Base-by-base conservation (phyloP, 1,140 invertebrate genomes). In the Ruditapes philippinarum region DNA sequence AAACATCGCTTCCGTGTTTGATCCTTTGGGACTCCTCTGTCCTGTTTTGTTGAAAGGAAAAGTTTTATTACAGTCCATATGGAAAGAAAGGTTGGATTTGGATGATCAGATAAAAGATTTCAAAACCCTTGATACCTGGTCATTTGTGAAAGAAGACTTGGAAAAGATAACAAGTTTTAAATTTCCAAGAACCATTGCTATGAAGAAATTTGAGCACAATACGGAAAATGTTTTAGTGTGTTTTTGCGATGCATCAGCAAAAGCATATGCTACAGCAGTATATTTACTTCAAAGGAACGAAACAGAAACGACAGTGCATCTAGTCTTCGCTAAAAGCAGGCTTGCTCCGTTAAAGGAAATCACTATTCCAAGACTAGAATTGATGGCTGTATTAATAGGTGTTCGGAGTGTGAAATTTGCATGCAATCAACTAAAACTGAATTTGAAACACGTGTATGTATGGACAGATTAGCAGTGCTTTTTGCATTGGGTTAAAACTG, bases 371-470 rank as follows among this genome's bases (percentile, higher is more conserved):
- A 80, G 51, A 57, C 36, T 80, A 57, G 76, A 80, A 60, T 38
- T 80, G 25, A 54, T 80, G 49, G 76, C 51, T 17, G 49, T 80
- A 14, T 17, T 80, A 1, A 80, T 80, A 25, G 76, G 45, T 51
- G 76, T 80, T 25, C 45, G 76, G 57, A 14, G 76, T 80, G 9
- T 80, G 40, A 60, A 80, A 42, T 80, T 38, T 80, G 76, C 57
- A 7, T 25, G 42, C 12, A 17, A 36, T 31, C 76, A 80, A 31
- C 11, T 80, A 14, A 36, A 60, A 4, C 4, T 80, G 2, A 12
- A 36, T 14, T 31, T 80, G 7, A 31, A 57, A 28, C 3, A 54
- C 12, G 19, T 60, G 45, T 22, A 12, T 7, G 12, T 80, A 22
- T 80, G 25, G 36, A 80, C 45, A 14, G 76, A 80, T 33, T 80